These are phyloP conservation scores for Sminthurides aquaticus DNA, from an alignment of 2,888 invertebrate species.

Conservation along the genomic window DNA sequence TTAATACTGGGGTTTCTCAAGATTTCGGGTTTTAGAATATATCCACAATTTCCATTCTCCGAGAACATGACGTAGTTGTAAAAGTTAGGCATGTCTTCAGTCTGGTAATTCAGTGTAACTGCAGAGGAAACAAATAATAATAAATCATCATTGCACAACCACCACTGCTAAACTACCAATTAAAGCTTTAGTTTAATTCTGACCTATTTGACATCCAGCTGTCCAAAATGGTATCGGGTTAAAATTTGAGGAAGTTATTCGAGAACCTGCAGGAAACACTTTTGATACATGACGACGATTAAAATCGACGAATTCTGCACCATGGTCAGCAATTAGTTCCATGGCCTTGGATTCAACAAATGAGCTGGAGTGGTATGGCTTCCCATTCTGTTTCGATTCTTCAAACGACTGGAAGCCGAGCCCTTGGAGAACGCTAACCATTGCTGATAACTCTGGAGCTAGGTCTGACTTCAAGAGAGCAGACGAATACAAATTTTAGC, in stretches of 20 bases:
- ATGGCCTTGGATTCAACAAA: constrained; percentile 51
- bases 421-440: constrained; percentile 41
- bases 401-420: constrained; percentile 45
- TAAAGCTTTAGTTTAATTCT: constrained; percentile 13
- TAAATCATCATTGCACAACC: not conserved
- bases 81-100: constrained; percentile 51
- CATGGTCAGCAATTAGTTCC: constrained; percentile 46
- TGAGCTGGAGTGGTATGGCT: constrained; percentile 51
- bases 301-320: constrained; percentile 48
- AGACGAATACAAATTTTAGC: too few species aligned
- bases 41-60: constrained; percentile 55
- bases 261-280: constrained; percentile 52
- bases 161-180: not conserved
- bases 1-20: constrained; percentile 45
- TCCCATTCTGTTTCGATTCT: constrained; percentile 48
- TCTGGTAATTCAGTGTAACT: constrained; percentile 58
- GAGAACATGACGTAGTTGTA: constrained; percentile 52
- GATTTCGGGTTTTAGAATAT: constrained; percentile 54
- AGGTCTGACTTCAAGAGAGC: constrained; percentile 36
- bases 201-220: constrained; percentile 54
- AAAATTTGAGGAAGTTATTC: constrained; percentile 56
- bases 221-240: constrained; percentile 54
- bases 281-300: constrained; percentile 49
- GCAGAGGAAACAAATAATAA: constrained; percentile 16
- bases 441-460: constrained; percentile 35